A percentile compares a stretch with the other conserved stretches of the same genome.
These are phyloP conservation scores for Rutpela maculata DNA, from an alignment of 2,888 invertebrate species.

Conservation along the genomic window DNA sequence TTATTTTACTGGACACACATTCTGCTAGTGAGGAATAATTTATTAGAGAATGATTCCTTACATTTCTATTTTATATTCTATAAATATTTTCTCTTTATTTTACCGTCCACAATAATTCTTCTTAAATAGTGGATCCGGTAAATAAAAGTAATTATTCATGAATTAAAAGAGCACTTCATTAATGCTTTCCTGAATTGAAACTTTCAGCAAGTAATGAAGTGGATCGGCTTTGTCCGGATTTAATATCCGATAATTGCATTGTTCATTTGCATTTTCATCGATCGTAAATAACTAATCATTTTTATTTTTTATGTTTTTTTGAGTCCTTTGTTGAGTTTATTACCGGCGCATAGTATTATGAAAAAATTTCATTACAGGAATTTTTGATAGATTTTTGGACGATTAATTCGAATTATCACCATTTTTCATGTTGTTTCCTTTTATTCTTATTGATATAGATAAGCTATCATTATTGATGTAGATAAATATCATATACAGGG, in stretches of 20 bases:
- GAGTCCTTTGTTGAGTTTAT: neutral
- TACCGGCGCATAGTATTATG: neutral
- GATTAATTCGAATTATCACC: no score
- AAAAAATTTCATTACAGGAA: no score
- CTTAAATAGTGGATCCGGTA: neutral
- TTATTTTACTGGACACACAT: no score
- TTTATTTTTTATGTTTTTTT: neutral
- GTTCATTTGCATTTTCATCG: slow-evolving; percentile 60
- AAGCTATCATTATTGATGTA: no score
- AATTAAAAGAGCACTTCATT: slow-evolving; percentile 41
- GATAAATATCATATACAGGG: no score
- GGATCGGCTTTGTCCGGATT: slow-evolving; percentile 35
- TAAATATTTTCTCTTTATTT: neutral
- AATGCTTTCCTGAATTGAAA: slow-evolving; percentile 24
- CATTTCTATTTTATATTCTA: no score
- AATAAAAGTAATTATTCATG: slow-evolving; percentile 34
- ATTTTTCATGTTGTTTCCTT: no score
- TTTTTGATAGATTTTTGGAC: no score
- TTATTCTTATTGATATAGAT: no score
- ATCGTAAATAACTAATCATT: slow-evolving; percentile 45
- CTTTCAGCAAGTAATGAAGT: slow-evolving; percentile 31
- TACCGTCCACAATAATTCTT: neutral
- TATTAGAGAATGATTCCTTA: no score
- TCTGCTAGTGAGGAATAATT: no score
- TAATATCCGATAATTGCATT: slow-evolving; percentile 61